phyloP scores from a whole-genome alignment of 2,113 vertebrate species.

The Muntiacus reevesi region DNA sequence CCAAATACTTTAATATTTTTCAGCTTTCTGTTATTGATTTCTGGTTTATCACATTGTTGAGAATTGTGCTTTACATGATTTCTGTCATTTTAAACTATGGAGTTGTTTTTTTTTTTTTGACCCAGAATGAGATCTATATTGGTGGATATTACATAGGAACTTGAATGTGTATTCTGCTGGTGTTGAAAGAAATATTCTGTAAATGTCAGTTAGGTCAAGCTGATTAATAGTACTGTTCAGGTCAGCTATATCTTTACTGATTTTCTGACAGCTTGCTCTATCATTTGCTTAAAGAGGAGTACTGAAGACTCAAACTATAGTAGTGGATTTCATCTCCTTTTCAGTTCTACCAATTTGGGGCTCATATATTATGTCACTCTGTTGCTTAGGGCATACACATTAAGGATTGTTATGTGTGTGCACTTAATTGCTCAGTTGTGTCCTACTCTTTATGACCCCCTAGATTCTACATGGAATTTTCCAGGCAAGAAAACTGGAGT shows the following conservation, averaged over 20 bases:
- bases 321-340: not conserved
- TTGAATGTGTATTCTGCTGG: not conserved
- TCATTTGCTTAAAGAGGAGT: not conserved
- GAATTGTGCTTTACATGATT: not conserved
- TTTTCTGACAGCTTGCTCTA: not conserved
- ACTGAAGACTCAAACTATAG: not conserved
- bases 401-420: not conserved
- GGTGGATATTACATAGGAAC: not conserved
- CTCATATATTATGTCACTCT: not conserved
- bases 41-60: not conserved
- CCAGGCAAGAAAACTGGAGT: not conserved
- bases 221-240: not conserved
- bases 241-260: not conserved
- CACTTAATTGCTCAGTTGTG: not conserved
- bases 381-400: not conserved
- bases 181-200: not conserved
- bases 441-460: not conserved
- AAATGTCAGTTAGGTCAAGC: not conserved
- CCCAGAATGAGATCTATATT: not conserved
- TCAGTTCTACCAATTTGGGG: not conserved
- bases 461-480: not conserved
- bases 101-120: not conserved
- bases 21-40: not conserved
- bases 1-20: not conserved
- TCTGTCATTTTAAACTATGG: not conserved